Conservation (phyloP, 2,888 invertebrate species). For the Helicoverpa assulta region DNA sequence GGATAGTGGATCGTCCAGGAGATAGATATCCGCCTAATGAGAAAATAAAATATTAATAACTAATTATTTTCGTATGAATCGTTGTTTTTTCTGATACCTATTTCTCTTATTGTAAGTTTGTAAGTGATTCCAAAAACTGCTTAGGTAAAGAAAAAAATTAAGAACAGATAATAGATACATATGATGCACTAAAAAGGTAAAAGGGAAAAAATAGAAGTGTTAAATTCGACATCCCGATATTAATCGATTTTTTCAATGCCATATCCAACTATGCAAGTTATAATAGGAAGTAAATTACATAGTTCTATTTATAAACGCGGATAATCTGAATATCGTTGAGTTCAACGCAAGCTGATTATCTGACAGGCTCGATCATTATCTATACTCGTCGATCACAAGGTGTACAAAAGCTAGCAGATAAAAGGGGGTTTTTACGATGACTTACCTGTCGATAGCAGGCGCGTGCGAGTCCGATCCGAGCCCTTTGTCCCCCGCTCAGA, state of each 20-base stretch:
- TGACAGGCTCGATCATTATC: background rate
- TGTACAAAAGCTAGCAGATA: background rate
- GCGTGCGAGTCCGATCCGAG: slow-evolving; percentile 94
- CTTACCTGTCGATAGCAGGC: slow-evolving; percentile 94
- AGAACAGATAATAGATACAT: no score
- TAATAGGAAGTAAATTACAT: no score
- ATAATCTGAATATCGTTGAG: no score
- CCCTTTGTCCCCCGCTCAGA: slow-evolving; percentile 95
- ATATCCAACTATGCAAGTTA: no score
- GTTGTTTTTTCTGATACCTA: no score
- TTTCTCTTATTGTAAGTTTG: background rate
- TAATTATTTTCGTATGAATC: no score
- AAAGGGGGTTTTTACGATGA: background rate
- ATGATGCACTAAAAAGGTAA: no score
- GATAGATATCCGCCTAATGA: slow-evolving; percentile 92
- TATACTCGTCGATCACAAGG: background rate
- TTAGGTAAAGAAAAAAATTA: no score
- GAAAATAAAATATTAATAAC: background rate
- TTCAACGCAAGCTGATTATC: background rate
- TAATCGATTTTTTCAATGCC: no score
- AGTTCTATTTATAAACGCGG: no score
- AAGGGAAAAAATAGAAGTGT: no score
- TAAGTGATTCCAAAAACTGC: background rate
- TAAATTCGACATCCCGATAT: no score
- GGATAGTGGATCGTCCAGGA: slow-evolving; percentile 94